phyloP scores from a whole-genome alignment of 2,797 vertebrate species.

The Pogonophryne albipinna region DNA sequence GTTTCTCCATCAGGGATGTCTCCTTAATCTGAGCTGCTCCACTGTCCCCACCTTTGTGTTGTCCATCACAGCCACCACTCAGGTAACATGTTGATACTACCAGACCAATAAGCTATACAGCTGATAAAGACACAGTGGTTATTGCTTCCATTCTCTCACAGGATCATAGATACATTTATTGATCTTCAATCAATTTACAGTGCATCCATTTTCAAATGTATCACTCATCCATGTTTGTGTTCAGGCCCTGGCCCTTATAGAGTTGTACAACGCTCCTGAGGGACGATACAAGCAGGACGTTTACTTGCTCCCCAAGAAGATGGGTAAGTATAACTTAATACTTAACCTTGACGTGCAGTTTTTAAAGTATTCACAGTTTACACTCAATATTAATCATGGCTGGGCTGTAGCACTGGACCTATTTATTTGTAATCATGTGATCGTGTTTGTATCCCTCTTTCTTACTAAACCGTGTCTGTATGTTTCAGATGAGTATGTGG shows the following conservation, averaged over 20 bases:
- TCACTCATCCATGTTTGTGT: slow-evolving; percentile 44
- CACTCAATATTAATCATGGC: not conserved
- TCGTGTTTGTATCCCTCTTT: not conserved
- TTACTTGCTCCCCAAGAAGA: slow-evolving; percentile 96
- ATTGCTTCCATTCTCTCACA: not conserved
- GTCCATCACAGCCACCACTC: slow-evolving; percentile 96
- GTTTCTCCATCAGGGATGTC: slow-evolving; percentile 87
- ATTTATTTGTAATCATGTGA: not conserved
- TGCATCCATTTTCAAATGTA: not conserved
- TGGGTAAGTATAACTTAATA: slow-evolving; percentile 87
- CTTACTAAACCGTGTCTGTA: slow-evolving; percentile 3
- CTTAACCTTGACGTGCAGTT: slow-evolving; percentile 9
- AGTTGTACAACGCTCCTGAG: slow-evolving; percentile 95
- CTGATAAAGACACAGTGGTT: not conserved
- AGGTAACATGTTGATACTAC: slow-evolving; percentile 80
- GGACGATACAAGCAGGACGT: slow-evolving; percentile 97
- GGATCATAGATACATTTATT: not conserved
- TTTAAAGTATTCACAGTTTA: slow-evolving; percentile 17
- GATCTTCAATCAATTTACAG: not conserved
- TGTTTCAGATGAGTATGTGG: slow-evolving; percentile 93
- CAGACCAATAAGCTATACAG: not conserved
- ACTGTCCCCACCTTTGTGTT: slow-evolving; percentile 96
- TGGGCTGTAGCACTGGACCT: not conserved
- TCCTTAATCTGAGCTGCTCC: slow-evolving; percentile 97
- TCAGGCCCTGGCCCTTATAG: slow-evolving; percentile 95